Conservation (phyloP, 1,140 invertebrate species). For the Philopotamus ludificatus region DNA sequence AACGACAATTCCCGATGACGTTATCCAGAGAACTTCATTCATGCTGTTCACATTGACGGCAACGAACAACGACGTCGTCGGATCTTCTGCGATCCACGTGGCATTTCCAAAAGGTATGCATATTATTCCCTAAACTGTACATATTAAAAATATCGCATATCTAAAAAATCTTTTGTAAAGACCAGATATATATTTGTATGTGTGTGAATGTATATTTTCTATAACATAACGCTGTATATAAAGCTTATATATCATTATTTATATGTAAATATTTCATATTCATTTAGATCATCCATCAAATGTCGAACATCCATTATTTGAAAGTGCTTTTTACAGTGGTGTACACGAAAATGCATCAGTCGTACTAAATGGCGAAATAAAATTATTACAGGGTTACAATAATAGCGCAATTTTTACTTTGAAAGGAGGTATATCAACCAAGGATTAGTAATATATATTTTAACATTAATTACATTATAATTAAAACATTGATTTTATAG, state of each 20-base stretch:
- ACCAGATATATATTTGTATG: neutral
- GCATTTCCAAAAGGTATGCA: conserved; percentile 26
- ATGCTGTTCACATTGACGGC: conserved; percentile 26
- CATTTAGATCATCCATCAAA: neutral
- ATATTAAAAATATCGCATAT: neutral
- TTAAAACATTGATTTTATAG: conserved; percentile 5
- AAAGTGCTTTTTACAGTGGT: neutral
- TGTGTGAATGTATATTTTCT: neutral
- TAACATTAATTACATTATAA: conserved; percentile 2
- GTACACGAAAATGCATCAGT: neutral
- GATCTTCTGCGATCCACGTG: conserved; percentile 21
- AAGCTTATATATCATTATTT: neutral
- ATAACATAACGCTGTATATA: neutral
- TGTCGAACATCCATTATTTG: neutral
- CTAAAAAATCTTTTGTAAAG: neutral
- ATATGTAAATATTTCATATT: neutral
- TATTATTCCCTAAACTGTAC: neutral
- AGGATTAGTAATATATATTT: too few relatives aligned
- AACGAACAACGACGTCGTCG: conserved; percentile 3
- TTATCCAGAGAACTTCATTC: conserved; percentile 5
- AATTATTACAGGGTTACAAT: neutral
- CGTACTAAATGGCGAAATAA: neutral
- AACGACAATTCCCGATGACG: conserved; percentile 17
- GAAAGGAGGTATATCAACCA: conserved; percentile 18
- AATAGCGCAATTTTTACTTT: neutral